Evolutionary conservation across 2,113 vertebrate genomes (phyloP).

Genomic region (Ardeotis arabs): DNA sequence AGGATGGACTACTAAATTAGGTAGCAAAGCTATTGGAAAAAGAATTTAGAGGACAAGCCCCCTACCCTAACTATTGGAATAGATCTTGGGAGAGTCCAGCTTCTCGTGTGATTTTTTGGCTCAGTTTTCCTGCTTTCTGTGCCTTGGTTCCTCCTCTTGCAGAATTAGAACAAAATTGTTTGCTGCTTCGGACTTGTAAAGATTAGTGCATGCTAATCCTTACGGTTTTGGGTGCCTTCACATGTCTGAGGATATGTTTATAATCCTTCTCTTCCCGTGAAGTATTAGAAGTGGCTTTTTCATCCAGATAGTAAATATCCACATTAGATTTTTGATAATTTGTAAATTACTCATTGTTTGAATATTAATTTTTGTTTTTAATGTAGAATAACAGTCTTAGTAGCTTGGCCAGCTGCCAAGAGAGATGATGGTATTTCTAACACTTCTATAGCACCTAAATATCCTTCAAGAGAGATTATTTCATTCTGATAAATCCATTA

Average conservation of each 20-base stretch:
- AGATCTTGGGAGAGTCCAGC: neutral
- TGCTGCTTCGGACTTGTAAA: neutral
- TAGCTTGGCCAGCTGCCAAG: neutral
- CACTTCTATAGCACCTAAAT: neutral
- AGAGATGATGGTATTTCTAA: neutral
- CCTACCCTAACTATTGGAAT: neutral
- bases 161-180: neutral
- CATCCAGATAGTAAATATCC: neutral
- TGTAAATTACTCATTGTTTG: neutral
- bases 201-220: neutral
- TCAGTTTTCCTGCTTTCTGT: neutral
- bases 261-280: neutral
- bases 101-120: neutral
- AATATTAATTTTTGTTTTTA: neutral
- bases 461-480: neutral
- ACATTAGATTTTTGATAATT: neutral
- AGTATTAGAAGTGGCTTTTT: neutral
- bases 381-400: neutral
- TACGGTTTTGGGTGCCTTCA: neutral
- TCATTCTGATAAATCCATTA: neutral
- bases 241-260: neutral
- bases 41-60: neutral
- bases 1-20: neutral
- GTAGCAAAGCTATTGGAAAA: neutral
- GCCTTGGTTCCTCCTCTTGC: neutral